A percentile compares a stretch with the other conserved stretches of the same genome.
Evolutionary conservation across 2,888 invertebrate species (phyloP).

Genomic region (Clivina fossor): DNA sequence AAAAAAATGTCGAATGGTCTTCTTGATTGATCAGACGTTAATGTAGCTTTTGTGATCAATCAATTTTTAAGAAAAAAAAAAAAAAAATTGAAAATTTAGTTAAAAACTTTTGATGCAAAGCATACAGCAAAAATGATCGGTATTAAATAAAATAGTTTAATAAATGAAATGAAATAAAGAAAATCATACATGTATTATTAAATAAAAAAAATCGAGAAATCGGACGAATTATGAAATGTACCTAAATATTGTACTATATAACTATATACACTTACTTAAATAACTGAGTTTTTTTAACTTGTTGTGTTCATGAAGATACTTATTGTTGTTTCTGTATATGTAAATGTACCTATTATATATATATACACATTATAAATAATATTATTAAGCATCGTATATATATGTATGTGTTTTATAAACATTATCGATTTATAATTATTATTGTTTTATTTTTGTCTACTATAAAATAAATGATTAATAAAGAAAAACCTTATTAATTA

Average conservation of each 20-base stretch:
- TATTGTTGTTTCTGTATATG: conserved; percentile 56
- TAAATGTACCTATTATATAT: conserved; percentile 47
- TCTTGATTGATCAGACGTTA: too few species aligned
- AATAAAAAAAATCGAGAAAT: conserved; percentile 23
- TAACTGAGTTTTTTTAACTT: conserved; percentile 49
- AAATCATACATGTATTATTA: too few species aligned
- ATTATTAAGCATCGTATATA: conserved; percentile 34
- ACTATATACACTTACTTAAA: conserved; percentile 28
- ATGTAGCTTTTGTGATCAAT: too few species aligned
- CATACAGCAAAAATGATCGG: conserved; percentile 9
- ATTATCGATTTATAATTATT: conserved; percentile 44
- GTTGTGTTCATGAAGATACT: conserved; percentile 54
- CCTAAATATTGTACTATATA: conserved; percentile 41
- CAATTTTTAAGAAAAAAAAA: conserved; percentile 17
- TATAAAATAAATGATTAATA: conserved; percentile 51
- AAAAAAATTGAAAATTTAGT: conserved; percentile 20
- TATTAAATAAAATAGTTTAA: conserved; percentile 6
- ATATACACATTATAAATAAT: conserved; percentile 51
- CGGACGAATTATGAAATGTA: conserved; percentile 39
- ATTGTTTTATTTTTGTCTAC: conserved; percentile 57
- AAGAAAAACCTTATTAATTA: conserved; percentile 41
- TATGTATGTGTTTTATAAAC: conserved; percentile 36
- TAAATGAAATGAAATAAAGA: conserved; percentile 3
- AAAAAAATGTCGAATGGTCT: too few species aligned
- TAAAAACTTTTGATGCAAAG: conserved; percentile 23